These are phyloP conservation scores for Drosophila flavopinicola DNA, from an alignment of 2,888 invertebrate species.

Conservation along the genomic window DNA sequence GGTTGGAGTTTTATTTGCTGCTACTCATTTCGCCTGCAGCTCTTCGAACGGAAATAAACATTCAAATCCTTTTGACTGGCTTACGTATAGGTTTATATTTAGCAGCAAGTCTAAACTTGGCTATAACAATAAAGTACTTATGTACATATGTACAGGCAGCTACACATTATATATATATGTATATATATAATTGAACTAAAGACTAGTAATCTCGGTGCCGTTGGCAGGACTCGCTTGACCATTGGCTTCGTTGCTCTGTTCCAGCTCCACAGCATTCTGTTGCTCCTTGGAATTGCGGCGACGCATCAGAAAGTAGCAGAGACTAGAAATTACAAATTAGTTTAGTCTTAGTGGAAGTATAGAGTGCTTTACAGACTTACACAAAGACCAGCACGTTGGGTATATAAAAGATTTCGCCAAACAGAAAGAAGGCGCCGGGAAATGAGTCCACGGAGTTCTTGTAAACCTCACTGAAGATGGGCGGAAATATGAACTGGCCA, in stretches of 20 bases:
- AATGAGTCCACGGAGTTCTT: conserved; percentile 79
- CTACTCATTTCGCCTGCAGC: conserved; percentile 1
- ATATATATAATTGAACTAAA: conserved; percentile 42
- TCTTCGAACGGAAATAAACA: conserved; percentile 15
- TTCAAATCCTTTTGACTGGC: conserved; percentile 10
- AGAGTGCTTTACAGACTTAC: conserved; percentile 70
- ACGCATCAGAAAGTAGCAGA: conserved; percentile 70
- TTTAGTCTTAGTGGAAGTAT: not conserved
- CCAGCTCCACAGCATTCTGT: conserved; percentile 49
- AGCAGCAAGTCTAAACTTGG: conserved; percentile 24
- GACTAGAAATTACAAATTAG: conserved; percentile 26
- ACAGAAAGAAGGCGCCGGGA: conserved; percentile 83
- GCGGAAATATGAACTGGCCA: conserved; percentile 82
- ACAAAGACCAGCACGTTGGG: conserved; percentile 83
- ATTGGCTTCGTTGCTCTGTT: conserved; percentile 48
- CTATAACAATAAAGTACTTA: conserved; percentile 3
- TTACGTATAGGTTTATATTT: conserved; percentile 31
- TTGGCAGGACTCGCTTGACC: conserved; percentile 40
- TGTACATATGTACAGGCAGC: conserved; percentile 1
- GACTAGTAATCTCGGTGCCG: conserved; percentile 76
- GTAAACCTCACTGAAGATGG: conserved; percentile 83
- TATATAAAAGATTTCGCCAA: conserved; percentile 83
- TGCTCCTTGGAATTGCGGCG: conserved; percentile 62
- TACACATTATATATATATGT: conserved; percentile 8
- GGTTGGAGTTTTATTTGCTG: conserved; percentile 5